phyloP scores from a whole-genome alignment of 2,888 invertebrate species.

The Perdita meconis region DNA sequence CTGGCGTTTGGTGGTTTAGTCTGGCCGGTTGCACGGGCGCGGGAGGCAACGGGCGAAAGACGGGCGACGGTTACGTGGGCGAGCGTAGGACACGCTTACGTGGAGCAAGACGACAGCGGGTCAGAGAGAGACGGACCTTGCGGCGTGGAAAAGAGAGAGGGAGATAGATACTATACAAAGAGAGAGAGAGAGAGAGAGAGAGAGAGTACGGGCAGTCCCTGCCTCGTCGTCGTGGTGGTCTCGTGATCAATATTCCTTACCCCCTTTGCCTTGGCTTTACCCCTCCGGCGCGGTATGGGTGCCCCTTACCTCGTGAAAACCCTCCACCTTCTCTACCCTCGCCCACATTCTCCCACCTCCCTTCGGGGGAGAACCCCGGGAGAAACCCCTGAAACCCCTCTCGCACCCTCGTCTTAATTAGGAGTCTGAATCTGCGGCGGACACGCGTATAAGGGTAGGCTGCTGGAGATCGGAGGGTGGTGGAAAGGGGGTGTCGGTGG shows the following conservation, averaged over 20 bases:
- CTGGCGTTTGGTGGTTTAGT: constrained; percentile 81
- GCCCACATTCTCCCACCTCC: constrained; percentile 67
- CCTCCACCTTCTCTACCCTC: constrained; percentile 70
- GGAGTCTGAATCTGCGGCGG: constrained; percentile 93
- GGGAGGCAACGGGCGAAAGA: constrained; percentile 56
- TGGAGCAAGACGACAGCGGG: constrained; percentile 54
- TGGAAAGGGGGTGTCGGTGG: constrained; percentile 55
- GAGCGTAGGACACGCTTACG: constrained; percentile 54
- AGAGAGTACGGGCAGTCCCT: constrained; percentile 77
- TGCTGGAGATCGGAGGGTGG: constrained; percentile 69
- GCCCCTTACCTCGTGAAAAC: constrained; percentile 73
- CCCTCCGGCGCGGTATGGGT: constrained; percentile 79
- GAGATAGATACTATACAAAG: too few relatives aligned
- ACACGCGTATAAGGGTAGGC: constrained; percentile 87
- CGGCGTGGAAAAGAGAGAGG: constrained; percentile 1
- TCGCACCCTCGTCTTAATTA: constrained; percentile 91
- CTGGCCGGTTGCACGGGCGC: constrained; percentile 61
- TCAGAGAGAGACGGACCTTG: constrained; percentile 43
- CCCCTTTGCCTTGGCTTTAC: constrained; percentile 82
- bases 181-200: constrained; percentile 44
- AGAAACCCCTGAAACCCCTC: constrained; percentile 80
- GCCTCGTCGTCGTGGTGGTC: constrained; percentile 75
- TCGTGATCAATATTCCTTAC: constrained; percentile 84
- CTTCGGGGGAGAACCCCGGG: constrained; percentile 75
- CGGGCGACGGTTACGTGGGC: constrained; percentile 38